A percentile compares a stretch with the other conserved stretches of the same genome.
phyloP scores from a whole-genome alignment of 2,797 vertebrate genomes.

The Myiothlypis coronata region DNA sequence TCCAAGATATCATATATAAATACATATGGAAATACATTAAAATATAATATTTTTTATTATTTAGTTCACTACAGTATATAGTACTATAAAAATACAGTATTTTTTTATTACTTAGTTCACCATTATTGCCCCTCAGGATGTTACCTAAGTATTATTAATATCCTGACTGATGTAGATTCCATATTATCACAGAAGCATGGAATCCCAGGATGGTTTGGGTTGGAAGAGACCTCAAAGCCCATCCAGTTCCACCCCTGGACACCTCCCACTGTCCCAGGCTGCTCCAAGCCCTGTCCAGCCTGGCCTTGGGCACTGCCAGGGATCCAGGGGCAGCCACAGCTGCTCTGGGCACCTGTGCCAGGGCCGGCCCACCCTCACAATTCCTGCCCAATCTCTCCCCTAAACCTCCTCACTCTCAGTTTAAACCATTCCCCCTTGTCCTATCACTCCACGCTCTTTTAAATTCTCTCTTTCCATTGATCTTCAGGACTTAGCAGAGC shows the following conservation, averaged over 20 bases:
- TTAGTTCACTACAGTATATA: too few species aligned
- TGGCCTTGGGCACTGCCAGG: not conserved
- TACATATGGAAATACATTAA: not conserved
- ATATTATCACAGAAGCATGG: not conserved
- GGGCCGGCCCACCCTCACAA: not conserved
- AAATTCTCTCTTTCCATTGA: not conserved
- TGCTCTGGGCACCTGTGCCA: not conserved
- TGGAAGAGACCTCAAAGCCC: fast-evolving
- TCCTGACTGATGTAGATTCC: not conserved
- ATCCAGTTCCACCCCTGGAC: not conserved
- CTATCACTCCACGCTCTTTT: fast-evolving
- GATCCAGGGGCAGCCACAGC: not conserved
- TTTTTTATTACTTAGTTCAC: not conserved
- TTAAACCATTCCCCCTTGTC: not conserved
- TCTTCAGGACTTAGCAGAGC: not conserved
- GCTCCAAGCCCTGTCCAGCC: fast-evolving
- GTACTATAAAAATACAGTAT: too few species aligned
- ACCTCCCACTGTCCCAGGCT: not conserved
- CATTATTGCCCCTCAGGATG: not conserved
- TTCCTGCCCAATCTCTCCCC: not conserved
- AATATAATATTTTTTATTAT: not conserved
- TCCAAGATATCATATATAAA: not conserved
- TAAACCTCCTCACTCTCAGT: not conserved
- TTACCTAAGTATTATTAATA: not conserved
- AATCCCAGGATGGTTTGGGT: fast-evolving